Percentiles rank a stretch among this genome's conserved stretches.
Conservation (phyloP, 2,113 vertebrate genomes). For the Xiphophorus couchianus region DNA sequence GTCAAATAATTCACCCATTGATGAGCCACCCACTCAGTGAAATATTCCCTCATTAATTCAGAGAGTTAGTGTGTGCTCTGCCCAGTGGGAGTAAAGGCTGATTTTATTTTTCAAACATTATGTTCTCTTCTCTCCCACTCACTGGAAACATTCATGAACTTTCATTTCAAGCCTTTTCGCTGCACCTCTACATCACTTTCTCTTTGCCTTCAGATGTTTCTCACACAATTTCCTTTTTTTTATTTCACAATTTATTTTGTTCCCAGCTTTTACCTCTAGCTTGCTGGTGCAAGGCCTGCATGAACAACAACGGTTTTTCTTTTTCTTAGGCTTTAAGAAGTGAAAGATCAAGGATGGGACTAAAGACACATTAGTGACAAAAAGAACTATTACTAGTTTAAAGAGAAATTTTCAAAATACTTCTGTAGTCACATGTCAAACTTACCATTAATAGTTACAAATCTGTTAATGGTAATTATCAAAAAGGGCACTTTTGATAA, state of each 20-base stretch:
- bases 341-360: not conserved
- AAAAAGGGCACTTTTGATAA: not conserved
- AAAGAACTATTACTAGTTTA: not conserved
- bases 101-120: conserved; percentile 45
- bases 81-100: conserved; percentile 38
- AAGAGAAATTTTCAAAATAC: not conserved
- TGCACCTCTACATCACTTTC: conserved; percentile 10
- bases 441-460: not conserved
- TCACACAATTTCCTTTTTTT: not conserved
- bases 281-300: not conserved
- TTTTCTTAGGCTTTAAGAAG: not conserved
- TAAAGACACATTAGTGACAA: not conserved
- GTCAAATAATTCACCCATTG: conserved; percentile 44
- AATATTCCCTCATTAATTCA: conserved; percentile 38
- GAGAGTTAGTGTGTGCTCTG: conserved; percentile 27
- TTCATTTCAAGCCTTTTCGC: conserved; percentile 21
- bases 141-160: conserved; percentile 25
- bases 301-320: not conserved
- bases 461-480: not conserved
- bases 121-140: conserved; percentile 46
- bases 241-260: not conserved
- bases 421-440: not conserved
- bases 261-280: not conserved
- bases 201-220: not conserved
- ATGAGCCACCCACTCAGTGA: conserved; percentile 37